phyloP scores from a whole-genome alignment of 2,113 vertebrate species.

The Indicator indicator region DNA sequence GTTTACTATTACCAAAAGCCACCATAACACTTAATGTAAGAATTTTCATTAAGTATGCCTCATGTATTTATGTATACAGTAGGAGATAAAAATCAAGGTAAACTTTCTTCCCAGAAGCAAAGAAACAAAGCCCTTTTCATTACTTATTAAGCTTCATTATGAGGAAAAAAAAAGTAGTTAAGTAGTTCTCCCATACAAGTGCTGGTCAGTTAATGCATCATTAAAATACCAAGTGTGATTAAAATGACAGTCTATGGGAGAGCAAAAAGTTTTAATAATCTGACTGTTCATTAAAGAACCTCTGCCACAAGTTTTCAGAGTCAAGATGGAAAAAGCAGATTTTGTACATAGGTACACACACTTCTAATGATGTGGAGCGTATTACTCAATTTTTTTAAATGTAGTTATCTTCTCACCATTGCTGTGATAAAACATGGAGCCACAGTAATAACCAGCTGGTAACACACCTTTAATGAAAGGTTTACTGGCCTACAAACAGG shows the following conservation, averaged over 20 bases:
- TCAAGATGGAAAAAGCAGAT: neutral
- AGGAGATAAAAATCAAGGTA: neutral
- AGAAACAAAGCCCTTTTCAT: neutral
- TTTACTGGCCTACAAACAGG: neutral
- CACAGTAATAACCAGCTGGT: neutral
- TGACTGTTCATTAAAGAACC: neutral
- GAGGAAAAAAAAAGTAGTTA: neutral
- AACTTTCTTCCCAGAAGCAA: neutral
- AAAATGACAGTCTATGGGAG: neutral
- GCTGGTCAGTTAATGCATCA: neutral
- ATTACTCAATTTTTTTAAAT: neutral
- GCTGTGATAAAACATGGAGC: neutral
- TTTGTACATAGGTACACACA: neutral
- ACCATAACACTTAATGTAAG: neutral
- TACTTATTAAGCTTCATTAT: neutral
- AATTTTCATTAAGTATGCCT: neutral
- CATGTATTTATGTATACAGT: neutral
- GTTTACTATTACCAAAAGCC: neutral
- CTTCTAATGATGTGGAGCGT: neutral
- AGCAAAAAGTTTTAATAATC: neutral
- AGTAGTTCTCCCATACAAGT: neutral
- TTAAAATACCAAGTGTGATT: neutral
- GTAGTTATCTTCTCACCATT: neutral
- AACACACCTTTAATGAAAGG: neutral
- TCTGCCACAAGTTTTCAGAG: neutral